Evolutionary conservation across 92 coral and sea anemone genomes (phyloP), one percentile per base, ranked within the genome.

Genomic region (Pocillopora grandis): DNA sequence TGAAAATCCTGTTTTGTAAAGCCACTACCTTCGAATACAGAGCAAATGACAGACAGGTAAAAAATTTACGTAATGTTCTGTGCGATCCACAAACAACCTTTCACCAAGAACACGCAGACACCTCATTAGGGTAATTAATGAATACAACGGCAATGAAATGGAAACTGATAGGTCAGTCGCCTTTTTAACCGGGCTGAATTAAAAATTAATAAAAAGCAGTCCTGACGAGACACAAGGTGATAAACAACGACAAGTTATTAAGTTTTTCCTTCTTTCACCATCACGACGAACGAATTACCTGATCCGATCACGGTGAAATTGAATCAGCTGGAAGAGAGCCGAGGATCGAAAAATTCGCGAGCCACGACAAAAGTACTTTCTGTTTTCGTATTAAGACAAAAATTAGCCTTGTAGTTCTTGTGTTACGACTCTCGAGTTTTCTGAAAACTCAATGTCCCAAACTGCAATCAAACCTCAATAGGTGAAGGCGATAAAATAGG

Each of bases 51-150:
- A 58, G 66, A 76, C 52, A 16, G 68, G 57, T 9, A 13, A 61
- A 76, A 0, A 5, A 61, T 42, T 20, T 12, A 31, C 18, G 33
- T 19, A 1, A 11, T 13, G 12, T 42, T 57, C 19, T 23, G 31
- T 19, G 18, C 57, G 21, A 17, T 71, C 77, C 33, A 14, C 36
- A 60, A 19, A 58, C 56, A 64, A 20, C 55, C 58, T 75, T 61
- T 83, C 86, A 62, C 63, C 86, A 64, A 49, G 18, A 14, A 5
- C 1, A 16, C 18, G 58, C 70, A 58, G 37, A 14, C 19, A n/a
- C 23, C 2, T 61, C 85, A 62, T 21, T 49, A 63, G 33, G 9
- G 35, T 73, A 83, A 83, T 83, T 73, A 73, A 74, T 83, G 62
- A 83, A 83, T 73, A 18, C 85, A 12, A 58, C 19, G 6, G 17